Evolutionary conservation across 2,113 vertebrate species (phyloP).

Genomic region (Hymenochirus boettgeri): DNA sequence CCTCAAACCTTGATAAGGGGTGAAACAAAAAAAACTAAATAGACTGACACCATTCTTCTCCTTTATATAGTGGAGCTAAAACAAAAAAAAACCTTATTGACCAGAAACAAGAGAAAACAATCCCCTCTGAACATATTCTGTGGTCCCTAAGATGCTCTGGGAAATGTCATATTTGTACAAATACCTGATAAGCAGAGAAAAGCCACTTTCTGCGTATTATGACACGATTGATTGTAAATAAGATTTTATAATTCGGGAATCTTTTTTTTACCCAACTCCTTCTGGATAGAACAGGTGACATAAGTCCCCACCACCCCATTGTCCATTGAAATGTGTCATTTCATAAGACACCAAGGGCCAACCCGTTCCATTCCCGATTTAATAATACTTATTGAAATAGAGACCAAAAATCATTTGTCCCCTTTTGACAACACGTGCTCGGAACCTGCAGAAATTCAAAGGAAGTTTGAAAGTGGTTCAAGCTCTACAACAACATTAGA

Average conservation of each 20-base stretch:
- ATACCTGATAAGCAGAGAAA: conserved; percentile 12
- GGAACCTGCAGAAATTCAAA: no score
- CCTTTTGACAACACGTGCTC: no score
- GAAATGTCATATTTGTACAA: conserved; percentile 7
- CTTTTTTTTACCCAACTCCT: neutral
- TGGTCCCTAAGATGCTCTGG: conserved; percentile 9
- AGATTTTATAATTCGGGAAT: neutral
- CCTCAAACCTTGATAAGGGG: conserved; percentile 19
- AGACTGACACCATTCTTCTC: conserved; percentile 22
- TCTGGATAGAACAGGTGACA: neutral
- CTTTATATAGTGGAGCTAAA: conserved; percentile 1
- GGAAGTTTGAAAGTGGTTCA: no score
- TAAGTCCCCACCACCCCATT: neutral
- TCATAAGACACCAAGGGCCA: no score
- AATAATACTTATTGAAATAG: no score
- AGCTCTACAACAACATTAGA: no score
- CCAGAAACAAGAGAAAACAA: conserved; percentile 24
- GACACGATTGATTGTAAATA: neutral
- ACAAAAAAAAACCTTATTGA: conserved; percentile 3
- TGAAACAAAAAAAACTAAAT: conserved; percentile 25
- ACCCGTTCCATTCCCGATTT: no score
- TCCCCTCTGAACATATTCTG: conserved; percentile 6
- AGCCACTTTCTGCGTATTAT: neutral
- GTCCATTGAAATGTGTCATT: no score
- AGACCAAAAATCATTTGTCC: no score